A percentile compares a stretch with the other conserved stretches of the same genome.
Conservation (phyloP, 2,113 vertebrate species). For the Physeter macrocephalus region DNA sequence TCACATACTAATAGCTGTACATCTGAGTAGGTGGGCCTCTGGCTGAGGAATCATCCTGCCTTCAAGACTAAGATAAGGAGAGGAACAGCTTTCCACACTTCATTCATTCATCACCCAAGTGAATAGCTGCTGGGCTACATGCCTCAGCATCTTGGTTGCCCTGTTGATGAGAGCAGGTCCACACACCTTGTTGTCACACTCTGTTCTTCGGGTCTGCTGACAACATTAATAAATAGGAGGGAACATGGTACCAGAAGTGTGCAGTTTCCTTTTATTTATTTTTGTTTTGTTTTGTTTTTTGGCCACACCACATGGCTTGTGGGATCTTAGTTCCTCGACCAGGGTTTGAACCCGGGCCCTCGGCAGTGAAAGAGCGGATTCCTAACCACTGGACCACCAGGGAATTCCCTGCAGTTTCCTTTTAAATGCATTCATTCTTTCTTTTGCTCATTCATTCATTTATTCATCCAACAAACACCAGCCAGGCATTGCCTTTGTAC, state of each 20-base stretch:
- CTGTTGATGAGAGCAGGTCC: no score
- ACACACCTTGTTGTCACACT: rapidly evolving
- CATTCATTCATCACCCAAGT: neutral
- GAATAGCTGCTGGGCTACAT: rapidly evolving
- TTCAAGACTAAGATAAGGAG: neutral
- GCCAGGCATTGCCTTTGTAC: neutral
- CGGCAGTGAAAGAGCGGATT: no score
- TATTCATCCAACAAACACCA: neutral
- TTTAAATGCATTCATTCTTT: neutral
- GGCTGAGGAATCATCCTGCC: neutral
- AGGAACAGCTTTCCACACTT: neutral
- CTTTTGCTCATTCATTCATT: neutral
- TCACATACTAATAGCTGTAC: rapidly evolving
- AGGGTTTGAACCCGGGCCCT: no score
- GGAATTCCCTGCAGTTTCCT: neutral
- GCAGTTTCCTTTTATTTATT: no score
- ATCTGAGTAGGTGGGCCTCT: neutral
- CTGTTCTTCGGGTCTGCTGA: neutral
- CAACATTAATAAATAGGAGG: no score
- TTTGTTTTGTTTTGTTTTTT: no score
- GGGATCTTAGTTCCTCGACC: no score
- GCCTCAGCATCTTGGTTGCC: rapidly evolving
- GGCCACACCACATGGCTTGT: no score
- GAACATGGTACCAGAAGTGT: neutral
- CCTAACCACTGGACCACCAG: no score